Percentiles rank a stretch among this genome's conserved stretches.
These are phyloP conservation scores for Euura lappo DNA, from an alignment of 1,140 invertebrate species.

Conservation along the genomic window DNA sequence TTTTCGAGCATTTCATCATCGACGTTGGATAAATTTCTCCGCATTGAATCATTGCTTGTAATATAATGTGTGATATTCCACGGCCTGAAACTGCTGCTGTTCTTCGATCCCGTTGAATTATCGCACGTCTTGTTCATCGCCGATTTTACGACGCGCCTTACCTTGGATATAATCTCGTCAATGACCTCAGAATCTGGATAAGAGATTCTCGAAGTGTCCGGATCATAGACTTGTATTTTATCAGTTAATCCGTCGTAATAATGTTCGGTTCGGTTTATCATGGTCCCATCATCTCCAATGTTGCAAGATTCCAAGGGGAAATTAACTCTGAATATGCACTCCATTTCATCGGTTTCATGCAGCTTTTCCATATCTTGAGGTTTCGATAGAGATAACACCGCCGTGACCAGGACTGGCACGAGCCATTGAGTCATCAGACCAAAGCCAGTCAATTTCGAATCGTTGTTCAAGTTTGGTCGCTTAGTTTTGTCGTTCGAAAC, in stretches of 20 bases:
- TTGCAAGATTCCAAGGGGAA: conserved; percentile 28
- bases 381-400: conserved; percentile 26
- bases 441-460: background rate
- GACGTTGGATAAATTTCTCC: background rate
- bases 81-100: background rate
- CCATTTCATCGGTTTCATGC: conserved; percentile 9
- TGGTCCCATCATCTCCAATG: too few relatives aligned
- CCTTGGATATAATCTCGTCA: conserved; percentile 30
- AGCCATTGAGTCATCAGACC: conserved; percentile 34
- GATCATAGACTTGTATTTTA: background rate
- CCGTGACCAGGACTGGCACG: conserved; percentile 28
- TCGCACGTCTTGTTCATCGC: conserved; percentile 21
- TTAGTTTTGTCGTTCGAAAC: background rate
- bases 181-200: conserved; percentile 20
- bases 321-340: conserved; percentile 28
- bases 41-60: background rate
- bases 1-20: background rate
- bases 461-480: background rate
- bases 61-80: conserved; percentile 14
- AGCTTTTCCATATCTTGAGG: conserved; percentile 16
- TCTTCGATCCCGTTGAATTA: background rate
- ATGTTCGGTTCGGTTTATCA: background rate
- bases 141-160: conserved; percentile 28
- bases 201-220: background rate
- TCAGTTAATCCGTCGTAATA: conserved; percentile 8